These are phyloP conservation scores for Caenorhabditis wallacei DNA, from an alignment of 2,888 invertebrate species.

Conservation along the genomic window DNA sequence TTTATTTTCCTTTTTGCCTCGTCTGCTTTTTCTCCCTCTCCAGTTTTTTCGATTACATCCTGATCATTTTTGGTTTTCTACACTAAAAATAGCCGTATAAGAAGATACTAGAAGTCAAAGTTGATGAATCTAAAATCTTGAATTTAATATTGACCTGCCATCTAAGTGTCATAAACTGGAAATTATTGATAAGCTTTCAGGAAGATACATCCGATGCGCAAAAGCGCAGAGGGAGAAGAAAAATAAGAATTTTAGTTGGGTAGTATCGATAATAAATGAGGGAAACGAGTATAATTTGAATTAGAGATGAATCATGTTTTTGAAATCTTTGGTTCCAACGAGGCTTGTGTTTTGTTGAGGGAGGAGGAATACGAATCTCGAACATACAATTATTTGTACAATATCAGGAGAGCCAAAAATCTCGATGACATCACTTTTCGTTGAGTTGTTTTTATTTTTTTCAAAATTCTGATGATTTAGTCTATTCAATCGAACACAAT, in stretches of 20 bases:
- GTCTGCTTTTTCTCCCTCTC: slow-evolving; percentile 8
- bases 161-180: neutral
- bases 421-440: slow-evolving; percentile 26
- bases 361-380: neutral
- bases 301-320: slow-evolving; percentile 11
- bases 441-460: slow-evolving; percentile 9
- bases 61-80: slow-evolving; percentile 37
- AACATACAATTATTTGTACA: slow-evolving; percentile 5
- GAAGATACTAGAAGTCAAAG: slow-evolving; percentile 13
- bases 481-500: slow-evolving; percentile 22
- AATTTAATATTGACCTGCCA: slow-evolving; percentile 22
- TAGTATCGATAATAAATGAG: slow-evolving; percentile 29
- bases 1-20: slow-evolving; percentile 29
- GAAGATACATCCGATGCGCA: neutral
- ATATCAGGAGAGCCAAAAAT: slow-evolving; percentile 1
- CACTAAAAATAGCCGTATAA: slow-evolving; percentile 14
- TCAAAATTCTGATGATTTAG: slow-evolving; percentile 25
- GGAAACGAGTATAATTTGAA: slow-evolving; percentile 19
- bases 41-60: slow-evolving; percentile 35
- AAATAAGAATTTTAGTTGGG: neutral
- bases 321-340: slow-evolving; percentile 3
- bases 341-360: slow-evolving; percentile 16
- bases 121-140: slow-evolving; percentile 21
- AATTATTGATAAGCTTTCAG: slow-evolving; percentile 5
- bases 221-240: neutral